A percentile compares a stretch with the other conserved stretches of the same genome.
Evolutionary conservation across 2,888 invertebrate species (phyloP).

Genomic region (Lepidonotus clava): DNA sequence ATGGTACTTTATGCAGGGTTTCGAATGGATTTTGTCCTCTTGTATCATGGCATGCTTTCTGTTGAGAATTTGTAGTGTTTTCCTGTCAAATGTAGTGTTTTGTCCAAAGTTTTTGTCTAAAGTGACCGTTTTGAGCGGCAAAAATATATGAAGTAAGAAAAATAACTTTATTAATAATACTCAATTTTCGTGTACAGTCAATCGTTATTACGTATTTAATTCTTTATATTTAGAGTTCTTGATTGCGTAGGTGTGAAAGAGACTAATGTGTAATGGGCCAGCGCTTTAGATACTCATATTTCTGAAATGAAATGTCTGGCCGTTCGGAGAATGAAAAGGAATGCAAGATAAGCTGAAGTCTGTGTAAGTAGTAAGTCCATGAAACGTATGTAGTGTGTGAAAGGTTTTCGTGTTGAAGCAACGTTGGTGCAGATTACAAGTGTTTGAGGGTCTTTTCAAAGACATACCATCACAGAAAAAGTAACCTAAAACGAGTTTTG

Average conservation of each 20-base stretch:
- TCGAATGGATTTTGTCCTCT: neutral
- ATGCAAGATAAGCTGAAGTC: neutral
- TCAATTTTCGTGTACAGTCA: neutral
- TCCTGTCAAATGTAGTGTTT: neutral
- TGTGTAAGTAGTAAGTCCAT: too few relatives aligned
- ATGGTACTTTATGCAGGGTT: slow-evolving; percentile 20
- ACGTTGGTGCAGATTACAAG: too few relatives aligned
- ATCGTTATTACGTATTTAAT: neutral
- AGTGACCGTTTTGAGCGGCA: too few relatives aligned
- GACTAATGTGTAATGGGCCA: neutral
- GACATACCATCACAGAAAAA: too few relatives aligned
- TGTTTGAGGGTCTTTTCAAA: too few relatives aligned
- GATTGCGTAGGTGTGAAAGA: neutral
- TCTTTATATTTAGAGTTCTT: neutral
- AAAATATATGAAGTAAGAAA: neutral
- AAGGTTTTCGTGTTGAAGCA: neutral
- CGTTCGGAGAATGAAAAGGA: neutral
- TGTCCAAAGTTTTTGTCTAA: too few relatives aligned
- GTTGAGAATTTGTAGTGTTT: neutral
- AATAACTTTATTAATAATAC: neutral
- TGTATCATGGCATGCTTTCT: neutral
- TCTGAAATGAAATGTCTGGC: too few relatives aligned
- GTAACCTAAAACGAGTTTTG: too few relatives aligned
- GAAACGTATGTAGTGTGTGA: too few relatives aligned
- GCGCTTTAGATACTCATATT: neutral